These are phyloP conservation scores for Acropora tenuis DNA, from an alignment of 64 coral and sea anemone genomes.

Conservation along the genomic window DNA sequence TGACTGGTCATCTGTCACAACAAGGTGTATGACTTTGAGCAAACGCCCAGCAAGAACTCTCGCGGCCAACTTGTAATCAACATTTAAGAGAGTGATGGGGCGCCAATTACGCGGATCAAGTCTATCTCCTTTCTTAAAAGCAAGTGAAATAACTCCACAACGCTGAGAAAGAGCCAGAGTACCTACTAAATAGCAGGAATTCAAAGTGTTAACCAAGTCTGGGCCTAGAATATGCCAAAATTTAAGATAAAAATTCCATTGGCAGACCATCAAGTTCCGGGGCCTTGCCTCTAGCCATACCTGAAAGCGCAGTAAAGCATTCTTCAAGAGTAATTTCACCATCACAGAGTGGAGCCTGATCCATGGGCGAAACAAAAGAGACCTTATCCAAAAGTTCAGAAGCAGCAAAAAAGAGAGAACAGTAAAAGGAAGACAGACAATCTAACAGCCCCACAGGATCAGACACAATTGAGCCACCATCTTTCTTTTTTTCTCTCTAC, in stretches of 20 bases:
- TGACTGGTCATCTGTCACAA: constrained; percentile 25
- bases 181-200: not conserved
- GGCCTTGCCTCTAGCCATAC: constrained; percentile 7
- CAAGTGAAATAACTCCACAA: constrained; percentile 5
- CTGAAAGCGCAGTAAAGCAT: not conserved
- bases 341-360: not conserved
- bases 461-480: too few relatives aligned
- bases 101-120: not conserved
- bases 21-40: not conserved
- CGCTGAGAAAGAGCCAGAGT: not conserved
- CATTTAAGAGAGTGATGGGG: not conserved
- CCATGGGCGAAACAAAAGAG: not conserved
- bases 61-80: not conserved
- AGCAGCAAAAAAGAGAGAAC: too few relatives aligned
- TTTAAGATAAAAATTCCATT: not conserved
- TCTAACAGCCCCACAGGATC: too few relatives aligned
- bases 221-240: not conserved
- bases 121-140: not conserved
- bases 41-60: not conserved
- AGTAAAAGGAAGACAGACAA: too few relatives aligned
- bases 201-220: not conserved
- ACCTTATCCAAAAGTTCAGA: not conserved
- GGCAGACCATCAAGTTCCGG: constrained; percentile 11
- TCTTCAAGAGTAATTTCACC: not conserved
- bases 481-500: not conserved